These are phyloP conservation scores for Spinibarbus caldwelli DNA, from an alignment of 2,797 vertebrate genomes.

Conservation along the genomic window DNA sequence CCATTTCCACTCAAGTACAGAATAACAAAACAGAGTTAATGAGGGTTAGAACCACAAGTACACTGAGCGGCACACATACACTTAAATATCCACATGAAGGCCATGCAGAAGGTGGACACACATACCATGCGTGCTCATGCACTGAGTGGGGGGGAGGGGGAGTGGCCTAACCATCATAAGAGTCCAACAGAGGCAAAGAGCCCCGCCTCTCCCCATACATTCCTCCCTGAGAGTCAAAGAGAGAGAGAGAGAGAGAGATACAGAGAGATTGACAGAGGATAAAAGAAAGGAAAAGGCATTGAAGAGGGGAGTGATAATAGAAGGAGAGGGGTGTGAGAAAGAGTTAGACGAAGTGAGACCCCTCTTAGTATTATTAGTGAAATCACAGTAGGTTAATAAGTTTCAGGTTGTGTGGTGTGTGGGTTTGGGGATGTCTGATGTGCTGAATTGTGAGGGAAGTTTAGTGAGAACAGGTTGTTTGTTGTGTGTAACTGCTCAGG, in stretches of 20 bases:
- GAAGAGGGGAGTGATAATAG: constrained; percentile 49
- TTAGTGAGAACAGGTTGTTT: constrained; percentile 65
- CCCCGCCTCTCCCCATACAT: constrained; percentile 81
- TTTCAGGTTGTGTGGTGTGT: constrained; percentile 17
- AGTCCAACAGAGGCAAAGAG: constrained; percentile 81
- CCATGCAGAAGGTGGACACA: constrained; percentile 76
- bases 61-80: constrained; percentile 22
- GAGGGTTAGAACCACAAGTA: constrained; percentile 51
- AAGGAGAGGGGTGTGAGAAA: constrained; percentile 26
- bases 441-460: constrained; percentile 62
- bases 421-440: constrained; percentile 64
- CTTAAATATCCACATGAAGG: constrained; percentile 53
- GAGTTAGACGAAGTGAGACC: constrained; percentile 56
- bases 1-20: constrained; percentile 9
- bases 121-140: constrained; percentile 85
- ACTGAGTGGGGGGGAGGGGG: constrained; percentile 75
- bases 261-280: constrained; percentile 52
- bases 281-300: constrained; percentile 45
- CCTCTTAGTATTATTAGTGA: constrained; percentile 31
- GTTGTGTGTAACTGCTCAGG: constrained; percentile 13
- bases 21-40: constrained; percentile 26
- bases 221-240: constrained; percentile 77
- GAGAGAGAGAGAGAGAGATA: no score
- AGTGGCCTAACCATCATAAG: constrained; percentile 84
- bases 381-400: constrained; percentile 24